phyloP scores from a whole-genome alignment of 2,113 vertebrate genomes.

The Dissostichus mawsoni region DNA sequence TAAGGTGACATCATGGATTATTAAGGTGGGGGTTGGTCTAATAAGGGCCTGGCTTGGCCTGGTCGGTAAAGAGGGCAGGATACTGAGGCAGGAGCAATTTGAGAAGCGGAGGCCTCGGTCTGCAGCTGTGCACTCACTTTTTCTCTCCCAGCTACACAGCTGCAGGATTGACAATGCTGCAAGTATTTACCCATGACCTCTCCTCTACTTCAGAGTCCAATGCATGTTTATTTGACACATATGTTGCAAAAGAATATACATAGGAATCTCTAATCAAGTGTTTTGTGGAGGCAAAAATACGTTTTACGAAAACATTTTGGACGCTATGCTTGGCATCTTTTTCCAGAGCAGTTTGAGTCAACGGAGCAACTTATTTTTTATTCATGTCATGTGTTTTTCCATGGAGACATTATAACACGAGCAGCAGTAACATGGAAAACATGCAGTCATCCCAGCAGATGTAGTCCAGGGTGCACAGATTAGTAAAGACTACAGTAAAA shows the following conservation, averaged over 20 bases:
- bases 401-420: conserved; percentile 38
- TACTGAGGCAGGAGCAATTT: conserved; percentile 81
- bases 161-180: conserved; percentile 67
- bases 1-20: conserved; percentile 82
- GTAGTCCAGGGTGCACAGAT: conserved; percentile 59
- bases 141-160: conserved; percentile 65
- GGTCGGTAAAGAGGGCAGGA: conserved; percentile 76
- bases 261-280: not conserved
- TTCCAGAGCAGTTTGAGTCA: conserved; percentile 35
- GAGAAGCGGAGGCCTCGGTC: conserved; percentile 77
- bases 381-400: conserved; percentile 64
- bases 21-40: conserved; percentile 75
- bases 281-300: not conserved
- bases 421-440: conserved; percentile 54
- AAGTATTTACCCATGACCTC: conserved; percentile 76
- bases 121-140: conserved; percentile 80
- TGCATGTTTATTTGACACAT: conserved; percentile 45
- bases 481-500: conserved; percentile 46
- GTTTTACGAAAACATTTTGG: not conserved
- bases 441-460: conserved; percentile 53
- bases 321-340: conserved; percentile 21
- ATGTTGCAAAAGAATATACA: conserved; percentile 15
- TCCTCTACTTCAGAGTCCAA: conserved; percentile 67
- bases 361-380: conserved; percentile 45
- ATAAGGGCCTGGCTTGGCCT: conserved; percentile 72